A percentile compares a stretch with the other conserved stretches of the same genome.
phyloP scores from a whole-genome alignment of 2,888 invertebrate species.

The Penaeus monodon region DNA sequence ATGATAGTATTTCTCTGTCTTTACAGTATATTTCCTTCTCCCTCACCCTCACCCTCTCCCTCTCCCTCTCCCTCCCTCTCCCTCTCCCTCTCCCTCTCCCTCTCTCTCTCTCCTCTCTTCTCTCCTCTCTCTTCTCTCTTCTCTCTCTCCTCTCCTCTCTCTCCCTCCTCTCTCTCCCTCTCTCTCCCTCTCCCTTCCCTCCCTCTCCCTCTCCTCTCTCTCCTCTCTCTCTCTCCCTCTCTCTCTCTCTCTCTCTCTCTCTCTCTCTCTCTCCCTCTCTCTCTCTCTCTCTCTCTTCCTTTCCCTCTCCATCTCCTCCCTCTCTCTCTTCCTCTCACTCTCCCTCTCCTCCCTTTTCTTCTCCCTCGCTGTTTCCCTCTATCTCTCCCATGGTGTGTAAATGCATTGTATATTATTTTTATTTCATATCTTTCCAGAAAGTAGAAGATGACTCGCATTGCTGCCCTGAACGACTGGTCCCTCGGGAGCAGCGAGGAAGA shows the following conservation, averaged over 20 bases:
- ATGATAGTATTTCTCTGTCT: neutral
- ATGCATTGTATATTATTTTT: neutral
- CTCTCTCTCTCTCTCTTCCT: too few species aligned
- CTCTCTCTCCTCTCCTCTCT: neutral
- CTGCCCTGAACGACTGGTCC: slow-evolving; percentile 61
- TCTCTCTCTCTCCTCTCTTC: too few species aligned
- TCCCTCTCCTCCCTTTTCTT: neutral
- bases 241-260: neutral
- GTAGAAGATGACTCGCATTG: slow-evolving; percentile 62
- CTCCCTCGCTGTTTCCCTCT: too few species aligned
- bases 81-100: too few species aligned
- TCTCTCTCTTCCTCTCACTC: neutral
- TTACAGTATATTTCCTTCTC: neutral
- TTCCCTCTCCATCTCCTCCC: neutral
- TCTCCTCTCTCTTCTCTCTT: too few species aligned
- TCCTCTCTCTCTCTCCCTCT: neutral
- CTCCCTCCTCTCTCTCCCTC: neutral
- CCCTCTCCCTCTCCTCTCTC: too few species aligned
- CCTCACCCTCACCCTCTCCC: neutral
- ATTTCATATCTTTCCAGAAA: neutral
- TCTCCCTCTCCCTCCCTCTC: neutral
- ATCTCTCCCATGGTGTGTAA: neutral
- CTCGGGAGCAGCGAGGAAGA: slow-evolving; percentile 60
- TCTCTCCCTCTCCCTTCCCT: too few species aligned
- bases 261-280: neutral